Evolutionary conservation across 2,888 invertebrate genomes (phyloP).

Genomic region (Cephus nigrinus): DNA sequence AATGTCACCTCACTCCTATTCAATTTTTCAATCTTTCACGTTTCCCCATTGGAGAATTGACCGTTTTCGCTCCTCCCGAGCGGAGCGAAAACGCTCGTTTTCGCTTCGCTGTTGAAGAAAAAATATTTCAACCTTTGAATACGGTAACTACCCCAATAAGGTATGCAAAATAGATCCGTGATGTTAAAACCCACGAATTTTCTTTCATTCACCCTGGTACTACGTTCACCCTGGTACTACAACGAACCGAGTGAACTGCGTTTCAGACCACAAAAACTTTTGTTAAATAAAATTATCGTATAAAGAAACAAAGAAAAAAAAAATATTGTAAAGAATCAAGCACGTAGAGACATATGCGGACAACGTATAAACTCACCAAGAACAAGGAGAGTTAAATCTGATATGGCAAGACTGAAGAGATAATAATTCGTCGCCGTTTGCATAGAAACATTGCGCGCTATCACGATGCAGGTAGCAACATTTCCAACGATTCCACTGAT

Average conservation of each 20-base stretch:
- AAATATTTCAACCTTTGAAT: not conserved
- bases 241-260: not conserved
- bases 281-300: not conserved
- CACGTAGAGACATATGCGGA: not conserved
- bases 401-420: constrained; percentile 87
- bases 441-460: constrained; percentile 82
- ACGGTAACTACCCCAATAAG: not conserved
- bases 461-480: constrained; percentile 85
- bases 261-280: not conserved
- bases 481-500: constrained; percentile 88
- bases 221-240: not conserved
- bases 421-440: constrained; percentile 94
- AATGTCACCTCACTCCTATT: too few relatives aligned
- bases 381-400: constrained; percentile 83
- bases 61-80: too few relatives aligned
- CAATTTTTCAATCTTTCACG: too few relatives aligned
- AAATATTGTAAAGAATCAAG: not conserved
- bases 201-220: not conserved
- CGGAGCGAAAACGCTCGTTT: too few relatives aligned
- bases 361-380: constrained; percentile 75
- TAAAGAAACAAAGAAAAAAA: not conserved
- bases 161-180: not conserved
- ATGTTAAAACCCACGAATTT: not conserved
- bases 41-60: too few relatives aligned
- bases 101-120: too few relatives aligned